Conservation (phyloP, 2,113 vertebrate genomes). For the Xiphophorus maculatus region DNA sequence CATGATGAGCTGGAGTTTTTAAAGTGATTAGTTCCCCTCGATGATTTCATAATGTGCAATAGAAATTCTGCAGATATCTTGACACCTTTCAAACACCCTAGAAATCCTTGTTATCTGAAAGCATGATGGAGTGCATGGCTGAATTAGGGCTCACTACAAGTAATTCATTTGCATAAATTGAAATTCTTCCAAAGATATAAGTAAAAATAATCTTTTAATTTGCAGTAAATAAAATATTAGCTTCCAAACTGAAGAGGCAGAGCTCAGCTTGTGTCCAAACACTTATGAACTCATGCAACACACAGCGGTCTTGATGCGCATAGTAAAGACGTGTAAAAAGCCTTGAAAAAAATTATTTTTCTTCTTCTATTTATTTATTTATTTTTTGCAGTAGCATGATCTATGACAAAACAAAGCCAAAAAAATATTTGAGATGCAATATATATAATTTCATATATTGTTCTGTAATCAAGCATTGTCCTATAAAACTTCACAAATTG, state of each 20-base stretch:
- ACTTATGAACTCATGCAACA: background rate
- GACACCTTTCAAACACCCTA: conserved; percentile 24
- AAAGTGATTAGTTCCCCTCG: conserved; percentile 48
- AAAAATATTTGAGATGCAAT: too few species aligned
- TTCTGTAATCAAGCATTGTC: too few species aligned
- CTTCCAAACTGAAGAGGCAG: background rate
- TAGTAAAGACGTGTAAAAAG: background rate
- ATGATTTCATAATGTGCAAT: conserved; percentile 25
- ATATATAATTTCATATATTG: too few species aligned
- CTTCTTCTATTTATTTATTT: too few species aligned
- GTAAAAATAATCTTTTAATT: conserved; percentile 10
- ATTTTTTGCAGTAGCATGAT: too few species aligned
- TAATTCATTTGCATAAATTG: background rate
- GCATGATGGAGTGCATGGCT: background rate
- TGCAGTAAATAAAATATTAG: background rate
- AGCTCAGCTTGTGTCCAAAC: background rate
- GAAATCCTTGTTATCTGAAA: conserved; percentile 28
- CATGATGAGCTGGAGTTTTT: conserved; percentile 14
- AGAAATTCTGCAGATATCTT: conserved; percentile 36
- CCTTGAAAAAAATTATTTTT: background rate
- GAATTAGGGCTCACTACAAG: conserved; percentile 27
- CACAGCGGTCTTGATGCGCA: background rate
- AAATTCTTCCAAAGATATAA: conserved; percentile 9
- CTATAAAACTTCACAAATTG: too few species aligned
- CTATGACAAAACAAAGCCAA: too few species aligned